These are phyloP conservation scores for Actinia equina DNA, from an alignment of 64 coral and sea anemone genomes.

Conservation along the genomic window DNA sequence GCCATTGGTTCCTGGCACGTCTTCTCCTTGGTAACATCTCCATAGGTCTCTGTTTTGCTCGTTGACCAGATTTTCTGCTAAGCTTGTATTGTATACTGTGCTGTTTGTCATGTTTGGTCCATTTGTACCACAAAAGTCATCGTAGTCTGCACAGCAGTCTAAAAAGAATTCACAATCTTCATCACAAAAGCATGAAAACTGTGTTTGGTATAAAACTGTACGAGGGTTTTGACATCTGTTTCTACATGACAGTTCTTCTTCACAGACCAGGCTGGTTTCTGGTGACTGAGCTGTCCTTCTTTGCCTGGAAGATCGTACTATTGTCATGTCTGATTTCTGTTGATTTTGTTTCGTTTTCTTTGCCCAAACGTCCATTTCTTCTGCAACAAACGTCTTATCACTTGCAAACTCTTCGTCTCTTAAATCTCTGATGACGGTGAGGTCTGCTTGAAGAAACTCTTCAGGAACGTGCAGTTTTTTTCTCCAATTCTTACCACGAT, in stretches of 20 bases:
- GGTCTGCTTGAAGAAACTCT: not conserved
- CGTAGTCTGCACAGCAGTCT: not conserved
- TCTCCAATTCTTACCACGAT: not conserved
- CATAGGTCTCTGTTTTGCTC: not conserved
- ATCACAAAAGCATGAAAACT: constrained; percentile 5
- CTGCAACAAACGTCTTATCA: not conserved
- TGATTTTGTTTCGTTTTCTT: not conserved
- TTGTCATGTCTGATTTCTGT: not conserved
- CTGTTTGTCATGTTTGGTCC: not conserved
- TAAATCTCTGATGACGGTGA: not conserved
- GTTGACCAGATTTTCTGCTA: not conserved
- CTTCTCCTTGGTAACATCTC: not conserved
- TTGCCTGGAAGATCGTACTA: not conserved
- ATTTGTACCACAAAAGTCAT: not conserved
- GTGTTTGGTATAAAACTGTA: not conserved
- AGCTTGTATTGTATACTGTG: not conserved
- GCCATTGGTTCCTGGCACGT: not conserved
- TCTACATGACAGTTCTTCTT: not conserved
- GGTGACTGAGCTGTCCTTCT: not conserved
- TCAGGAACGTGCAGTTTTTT: not conserved
- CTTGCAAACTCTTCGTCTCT: not conserved
- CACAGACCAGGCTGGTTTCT: not conserved
- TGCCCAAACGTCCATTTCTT: not conserved
- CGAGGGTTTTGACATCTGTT: constrained; percentile 3
- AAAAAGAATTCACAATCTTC: not conserved